Conservation (phyloP, 1,140 invertebrate genomes). For the Sitophilus oryzae region DNA sequence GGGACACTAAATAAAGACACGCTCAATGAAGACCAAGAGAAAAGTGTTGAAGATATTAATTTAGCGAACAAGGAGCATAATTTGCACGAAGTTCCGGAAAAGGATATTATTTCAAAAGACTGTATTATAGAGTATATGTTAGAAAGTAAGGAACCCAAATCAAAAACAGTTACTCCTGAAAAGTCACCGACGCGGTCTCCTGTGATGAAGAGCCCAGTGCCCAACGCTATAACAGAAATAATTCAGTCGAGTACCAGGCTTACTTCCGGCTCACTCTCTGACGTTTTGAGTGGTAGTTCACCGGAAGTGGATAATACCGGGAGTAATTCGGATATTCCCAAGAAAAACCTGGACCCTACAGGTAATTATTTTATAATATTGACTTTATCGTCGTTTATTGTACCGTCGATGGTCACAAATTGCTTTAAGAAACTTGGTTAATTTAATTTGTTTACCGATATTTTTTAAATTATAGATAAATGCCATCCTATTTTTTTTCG, state of each 20-base stretch:
- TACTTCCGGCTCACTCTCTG: conserved; percentile 53
- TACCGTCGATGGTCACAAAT: no score
- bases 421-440: no score
- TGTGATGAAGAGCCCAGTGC: conserved; percentile 42
- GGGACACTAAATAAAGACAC: conserved; percentile 38
- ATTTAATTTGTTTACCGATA: no score
- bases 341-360: conserved; percentile 35
- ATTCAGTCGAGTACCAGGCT: conserved; percentile 41
- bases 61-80: conserved; percentile 38
- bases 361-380: no score
- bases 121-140: conserved; percentile 42
- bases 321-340: conserved; percentile 37
- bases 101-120: conserved; percentile 21
- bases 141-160: conserved; percentile 23
- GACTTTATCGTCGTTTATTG: no score
- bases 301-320: conserved; percentile 52
- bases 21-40: conserved; percentile 21
- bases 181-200: conserved; percentile 29
- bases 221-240: conserved; percentile 37
- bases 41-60: conserved; percentile 24
- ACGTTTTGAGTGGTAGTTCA: conserved; percentile 54
- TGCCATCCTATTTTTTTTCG: no score
- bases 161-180: conserved; percentile 27
- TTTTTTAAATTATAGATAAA: no score
- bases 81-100: conserved; percentile 32